Evolutionary conservation across 2,888 invertebrate species (phyloP).

Genomic region (Anarsia innoxiella): DNA sequence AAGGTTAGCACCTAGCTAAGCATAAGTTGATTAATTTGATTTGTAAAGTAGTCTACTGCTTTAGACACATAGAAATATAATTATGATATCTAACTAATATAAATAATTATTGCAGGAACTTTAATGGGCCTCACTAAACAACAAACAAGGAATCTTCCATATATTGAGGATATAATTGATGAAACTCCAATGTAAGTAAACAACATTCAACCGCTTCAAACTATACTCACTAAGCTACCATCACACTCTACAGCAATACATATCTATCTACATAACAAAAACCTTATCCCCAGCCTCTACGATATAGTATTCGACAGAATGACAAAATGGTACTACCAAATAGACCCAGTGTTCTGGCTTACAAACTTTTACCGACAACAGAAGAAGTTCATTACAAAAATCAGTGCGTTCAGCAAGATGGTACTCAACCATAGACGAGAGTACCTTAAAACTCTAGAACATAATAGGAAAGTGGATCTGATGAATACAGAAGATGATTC

Average conservation of each 20-base stretch:
- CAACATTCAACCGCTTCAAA: too few relatives aligned
- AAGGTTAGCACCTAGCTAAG: too few relatives aligned
- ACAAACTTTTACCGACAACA: slow-evolving; percentile 23
- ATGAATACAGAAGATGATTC: slow-evolving; percentile 36
- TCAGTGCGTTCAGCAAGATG: slow-evolving; percentile 25
- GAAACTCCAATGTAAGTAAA: slow-evolving; percentile 33
- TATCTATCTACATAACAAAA: too few relatives aligned
- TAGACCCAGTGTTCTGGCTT: slow-evolving; percentile 46
- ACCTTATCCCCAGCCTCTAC: slow-evolving; percentile 33
- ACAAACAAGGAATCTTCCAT: slow-evolving; percentile 37
- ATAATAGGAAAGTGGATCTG: slow-evolving; percentile 23
- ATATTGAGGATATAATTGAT: slow-evolving; percentile 38
- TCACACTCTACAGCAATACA: too few relatives aligned
- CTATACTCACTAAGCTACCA: too few relatives aligned
- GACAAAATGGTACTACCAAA: slow-evolving; percentile 59
- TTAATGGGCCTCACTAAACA: slow-evolving; percentile 51
- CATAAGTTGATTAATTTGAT: too few relatives aligned
- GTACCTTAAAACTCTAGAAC: slow-evolving; percentile 27
- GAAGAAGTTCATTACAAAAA: slow-evolving; percentile 24
- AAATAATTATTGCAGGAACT: slow-evolving; percentile 42
- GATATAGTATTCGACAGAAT: slow-evolving; percentile 46
- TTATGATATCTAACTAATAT: too few relatives aligned
- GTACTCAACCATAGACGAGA: slow-evolving; percentile 32
- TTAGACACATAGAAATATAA: too few relatives aligned
- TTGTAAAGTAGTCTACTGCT: too few relatives aligned